Evolutionary conservation across 2,888 invertebrate species (phyloP), one percentile per base, ranked within the genome.

Genomic region (Platyscelio sp.): DNA sequence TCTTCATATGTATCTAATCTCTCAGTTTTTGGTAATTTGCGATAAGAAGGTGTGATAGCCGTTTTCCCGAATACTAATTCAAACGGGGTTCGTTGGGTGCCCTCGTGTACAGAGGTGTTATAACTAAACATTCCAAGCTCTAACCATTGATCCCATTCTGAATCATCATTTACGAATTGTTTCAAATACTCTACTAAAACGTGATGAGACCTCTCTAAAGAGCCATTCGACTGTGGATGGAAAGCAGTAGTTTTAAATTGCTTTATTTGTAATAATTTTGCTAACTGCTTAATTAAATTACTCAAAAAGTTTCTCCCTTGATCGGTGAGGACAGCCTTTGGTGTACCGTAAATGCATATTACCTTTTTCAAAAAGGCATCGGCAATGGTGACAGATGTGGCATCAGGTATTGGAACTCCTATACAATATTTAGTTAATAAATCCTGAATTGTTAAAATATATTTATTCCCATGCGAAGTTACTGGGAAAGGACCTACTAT

Each of bases 391-490:
- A 13, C 15, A 13, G 40, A 56, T 15, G 56, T 70, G 2, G 40
- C 38, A 40, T 70, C 24, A 5, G 20, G 33, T 11, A 70, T 3
- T 1, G 70, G 40, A 1, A 43, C 29, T 11, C 18, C 58, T 9
- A 71, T 46, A 7, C 43, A 43, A 54, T 38, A 54, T 63, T 70
- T 77, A 43, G 29, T 72, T 38, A 70, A 60, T 33, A 61, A 33
- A 20, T 43, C 70, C 60, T 83, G 86, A 11, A 83, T 80, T 3
- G 85, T 83, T 4, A 81, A 26, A 15, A 87, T 82, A 26, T 88
- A 89, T 26, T 60, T 60, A 60, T 60, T 18, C 18, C 60, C 60
- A 33, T 20, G n/a, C n/a, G n/a, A n/a, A n/a, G n/a, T n/a, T n/a
- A n/a, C n/a, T n/a, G n/a, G n/a, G n/a, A n/a, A n/a, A n/a, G n/a